Conservation (phyloP, 2,888 invertebrate genomes). For the Theretra japonica region DNA sequence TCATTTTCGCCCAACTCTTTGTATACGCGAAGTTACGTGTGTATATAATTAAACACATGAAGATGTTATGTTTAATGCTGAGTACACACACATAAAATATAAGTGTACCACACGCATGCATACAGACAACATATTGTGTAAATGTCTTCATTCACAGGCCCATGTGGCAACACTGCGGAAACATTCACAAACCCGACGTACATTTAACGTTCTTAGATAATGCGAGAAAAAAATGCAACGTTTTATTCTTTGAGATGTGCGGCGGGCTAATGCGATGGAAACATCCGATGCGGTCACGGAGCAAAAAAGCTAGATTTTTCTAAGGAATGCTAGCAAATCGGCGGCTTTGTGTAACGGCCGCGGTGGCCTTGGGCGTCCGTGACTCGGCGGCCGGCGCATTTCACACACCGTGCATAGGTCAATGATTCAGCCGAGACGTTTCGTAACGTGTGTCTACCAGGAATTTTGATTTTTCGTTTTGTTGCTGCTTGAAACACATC, state of each 20-base stretch:
- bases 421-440: constrained; percentile 33
- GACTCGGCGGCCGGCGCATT: constrained; percentile 41
- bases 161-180: neutral
- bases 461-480: constrained; percentile 16
- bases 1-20: no score
- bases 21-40: no score
- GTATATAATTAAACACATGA: no score
- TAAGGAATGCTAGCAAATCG: constrained; percentile 39
- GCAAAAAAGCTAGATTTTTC: constrained; percentile 32
- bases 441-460: constrained; percentile 22
- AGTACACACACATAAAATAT: no score
- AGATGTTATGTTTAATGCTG: no score
- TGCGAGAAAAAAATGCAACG: constrained; percentile 8
- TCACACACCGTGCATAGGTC: constrained; percentile 33
- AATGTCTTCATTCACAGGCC: constrained; percentile 1
- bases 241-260: constrained; percentile 16
- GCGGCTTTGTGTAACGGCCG: constrained; percentile 65
- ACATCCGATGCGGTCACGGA: constrained; percentile 32
- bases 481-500: neutral
- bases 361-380: constrained; percentile 62
- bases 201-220: neutral
- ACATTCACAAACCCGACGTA: neutral
- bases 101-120: no score
- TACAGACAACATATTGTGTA: neutral
- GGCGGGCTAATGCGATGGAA: constrained; percentile 13